A percentile compares a stretch with the other conserved stretches of the same genome.
Conservation (phyloP, 2,888 invertebrate genomes). For the Conomelus anceps region DNA sequence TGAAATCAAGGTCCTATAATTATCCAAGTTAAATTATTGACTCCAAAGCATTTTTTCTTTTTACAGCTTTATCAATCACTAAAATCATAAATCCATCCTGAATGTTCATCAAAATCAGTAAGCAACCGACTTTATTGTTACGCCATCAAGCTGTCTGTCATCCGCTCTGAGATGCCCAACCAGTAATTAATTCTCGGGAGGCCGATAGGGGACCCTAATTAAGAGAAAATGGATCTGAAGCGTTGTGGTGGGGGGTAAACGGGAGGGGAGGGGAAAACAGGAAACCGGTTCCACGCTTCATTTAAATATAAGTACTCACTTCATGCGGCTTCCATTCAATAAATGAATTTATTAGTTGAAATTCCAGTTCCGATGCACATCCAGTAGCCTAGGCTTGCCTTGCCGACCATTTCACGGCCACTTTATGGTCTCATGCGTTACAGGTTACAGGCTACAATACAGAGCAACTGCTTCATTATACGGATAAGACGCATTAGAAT, state of each 20-base stretch:
- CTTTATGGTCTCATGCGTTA: neutral
- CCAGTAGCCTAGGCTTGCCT: neutral
- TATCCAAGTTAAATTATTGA: too few relatives aligned
- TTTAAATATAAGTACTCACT: neutral
- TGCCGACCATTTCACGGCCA: neutral
- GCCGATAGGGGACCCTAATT: neutral
- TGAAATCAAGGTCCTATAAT: too few relatives aligned
- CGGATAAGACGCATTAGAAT: neutral
- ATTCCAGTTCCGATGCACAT: neutral
- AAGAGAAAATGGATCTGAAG: neutral
- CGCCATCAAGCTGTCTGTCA: neutral
- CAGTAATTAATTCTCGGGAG: neutral
- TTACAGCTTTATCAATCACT: too few relatives aligned
- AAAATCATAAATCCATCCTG: neutral
- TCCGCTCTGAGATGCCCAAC: neutral
- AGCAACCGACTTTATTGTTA: neutral
- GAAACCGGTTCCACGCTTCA: neutral
- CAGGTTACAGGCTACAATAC: neutral
- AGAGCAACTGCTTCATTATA: neutral
- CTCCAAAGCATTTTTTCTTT: too few relatives aligned
- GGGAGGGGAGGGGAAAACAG: neutral
- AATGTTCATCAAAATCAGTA: neutral
- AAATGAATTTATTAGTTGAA: neutral
- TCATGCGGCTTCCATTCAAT: neutral
- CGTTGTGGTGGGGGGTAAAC: neutral